Conservation (phyloP, 2,797 vertebrate species). For the Acanthurus leucopareius region DNA sequence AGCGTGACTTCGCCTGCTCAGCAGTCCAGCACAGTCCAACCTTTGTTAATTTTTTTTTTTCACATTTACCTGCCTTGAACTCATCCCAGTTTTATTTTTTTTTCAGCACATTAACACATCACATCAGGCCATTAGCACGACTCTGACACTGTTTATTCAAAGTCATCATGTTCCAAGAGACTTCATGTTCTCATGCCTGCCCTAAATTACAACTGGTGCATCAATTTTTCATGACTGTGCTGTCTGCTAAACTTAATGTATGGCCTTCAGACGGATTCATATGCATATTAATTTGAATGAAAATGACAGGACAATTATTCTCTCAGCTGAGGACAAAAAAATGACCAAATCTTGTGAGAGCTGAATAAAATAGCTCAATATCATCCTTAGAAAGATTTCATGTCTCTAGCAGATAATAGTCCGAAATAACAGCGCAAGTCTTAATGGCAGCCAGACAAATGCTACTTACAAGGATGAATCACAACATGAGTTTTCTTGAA, state of each 20-base stretch:
- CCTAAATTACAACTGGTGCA: slow-evolving; percentile 71
- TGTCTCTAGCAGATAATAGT: slow-evolving; percentile 16
- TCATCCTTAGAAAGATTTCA: slow-evolving; percentile 3
- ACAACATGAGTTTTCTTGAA: slow-evolving; percentile 45
- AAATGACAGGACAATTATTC: slow-evolving; percentile 79
- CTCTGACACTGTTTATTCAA: slow-evolving; percentile 65
- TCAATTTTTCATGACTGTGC: slow-evolving; percentile 80
- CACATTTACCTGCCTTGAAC: slow-evolving; percentile 54
- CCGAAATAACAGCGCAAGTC: slow-evolving; percentile 3
- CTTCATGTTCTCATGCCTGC: slow-evolving; percentile 56
- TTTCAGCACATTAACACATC: slow-evolving; percentile 44
- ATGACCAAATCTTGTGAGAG: slow-evolving; percentile 25
- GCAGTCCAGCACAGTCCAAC: slow-evolving; percentile 48
- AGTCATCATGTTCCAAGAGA: slow-evolving; percentile 56
- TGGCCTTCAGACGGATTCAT: slow-evolving; percentile 74
- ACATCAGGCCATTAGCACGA: slow-evolving; percentile 35
- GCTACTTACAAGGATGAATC: slow-evolving; percentile 28
- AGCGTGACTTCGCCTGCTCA: slow-evolving; percentile 47
- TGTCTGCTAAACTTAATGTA: slow-evolving; percentile 73
- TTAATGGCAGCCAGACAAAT: slow-evolving; percentile 25
- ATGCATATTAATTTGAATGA: slow-evolving; percentile 76
- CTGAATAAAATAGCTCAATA: slow-evolving; percentile 2
- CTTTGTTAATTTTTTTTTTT: slow-evolving; percentile 44
- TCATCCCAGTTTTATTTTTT: slow-evolving; percentile 12
- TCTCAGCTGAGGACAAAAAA: slow-evolving; percentile 64